Evolutionary conservation across 2,797 vertebrate species (phyloP).

Genomic region (Tapirus indicus): DNA sequence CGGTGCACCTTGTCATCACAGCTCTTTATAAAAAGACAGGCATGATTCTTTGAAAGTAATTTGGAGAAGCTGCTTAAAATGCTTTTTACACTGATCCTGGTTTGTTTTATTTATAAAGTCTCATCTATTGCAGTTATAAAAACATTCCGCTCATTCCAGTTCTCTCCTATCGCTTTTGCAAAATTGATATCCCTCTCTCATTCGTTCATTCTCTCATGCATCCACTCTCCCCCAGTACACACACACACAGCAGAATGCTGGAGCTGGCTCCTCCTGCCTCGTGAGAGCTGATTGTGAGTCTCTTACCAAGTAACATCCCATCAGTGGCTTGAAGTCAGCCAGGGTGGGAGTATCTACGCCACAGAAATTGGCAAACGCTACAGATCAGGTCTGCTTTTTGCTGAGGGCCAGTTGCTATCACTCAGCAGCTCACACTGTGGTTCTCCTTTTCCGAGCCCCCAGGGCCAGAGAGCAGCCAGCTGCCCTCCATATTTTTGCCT

Average conservation of each 20-base stretch:
- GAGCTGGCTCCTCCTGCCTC: not conserved
- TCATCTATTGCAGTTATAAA: not conserved
- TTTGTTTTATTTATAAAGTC: not conserved
- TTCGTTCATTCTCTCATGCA: not conserved
- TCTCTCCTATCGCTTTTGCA: not conserved
- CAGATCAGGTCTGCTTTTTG: too few species aligned
- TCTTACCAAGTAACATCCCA: not conserved
- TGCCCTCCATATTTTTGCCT: not conserved
- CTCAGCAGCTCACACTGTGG: not conserved
- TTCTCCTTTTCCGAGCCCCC: not conserved
- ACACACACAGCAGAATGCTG: not conserved
- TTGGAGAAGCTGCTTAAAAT: not conserved
- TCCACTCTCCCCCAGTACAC: not conserved
- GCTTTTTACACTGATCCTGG: not conserved
- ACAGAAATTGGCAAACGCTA: not conserved
- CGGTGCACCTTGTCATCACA: not conserved
- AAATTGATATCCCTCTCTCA: not conserved
- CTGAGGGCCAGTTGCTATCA: not conserved
- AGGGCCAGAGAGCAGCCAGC: not conserved
- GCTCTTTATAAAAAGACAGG: not conserved
- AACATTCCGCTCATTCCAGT: not conserved
- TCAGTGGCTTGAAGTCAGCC: not conserved
- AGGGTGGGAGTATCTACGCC: not conserved
- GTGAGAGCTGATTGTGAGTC: fast-evolving
- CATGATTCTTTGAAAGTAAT: not conserved